These are phyloP conservation scores for Argentina silus DNA, from an alignment of 2,797 vertebrate genomes.

Conservation along the genomic window DNA sequence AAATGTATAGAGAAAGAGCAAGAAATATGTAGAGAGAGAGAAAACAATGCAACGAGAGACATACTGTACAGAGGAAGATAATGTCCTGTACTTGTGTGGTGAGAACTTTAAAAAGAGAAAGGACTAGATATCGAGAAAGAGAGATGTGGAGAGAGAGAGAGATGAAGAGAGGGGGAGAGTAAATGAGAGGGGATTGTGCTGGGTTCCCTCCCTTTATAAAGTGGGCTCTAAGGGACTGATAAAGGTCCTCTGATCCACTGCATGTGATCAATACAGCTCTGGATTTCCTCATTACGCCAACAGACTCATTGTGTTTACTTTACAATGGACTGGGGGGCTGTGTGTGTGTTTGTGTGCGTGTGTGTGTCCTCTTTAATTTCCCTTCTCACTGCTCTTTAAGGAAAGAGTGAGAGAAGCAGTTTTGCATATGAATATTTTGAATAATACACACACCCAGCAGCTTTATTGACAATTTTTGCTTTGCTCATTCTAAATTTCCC, in stretches of 20 bases:
- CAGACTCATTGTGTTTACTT: slow-evolving; percentile 66
- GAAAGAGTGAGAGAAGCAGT: no score
- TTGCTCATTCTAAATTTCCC: no score
- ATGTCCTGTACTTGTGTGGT: no score
- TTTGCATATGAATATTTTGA: no score
- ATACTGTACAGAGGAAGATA: neutral
- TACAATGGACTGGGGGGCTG: slow-evolving; percentile 42
- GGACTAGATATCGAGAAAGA: neutral
- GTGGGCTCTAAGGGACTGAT: slow-evolving; percentile 71
- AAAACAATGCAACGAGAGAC: neutral
- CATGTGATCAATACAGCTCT: slow-evolving; percentile 71
- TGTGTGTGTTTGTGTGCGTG: slow-evolving; percentile 28
- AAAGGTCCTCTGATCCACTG: slow-evolving; percentile 71
- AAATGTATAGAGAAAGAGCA: neutral
- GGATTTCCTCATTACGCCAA: slow-evolving; percentile 68
- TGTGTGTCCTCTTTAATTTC: neutral
- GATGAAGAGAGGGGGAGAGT: slow-evolving; percentile 59
- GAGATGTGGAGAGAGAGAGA: neutral
- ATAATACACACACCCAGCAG: no score
- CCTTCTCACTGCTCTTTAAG: slow-evolving; percentile 24
- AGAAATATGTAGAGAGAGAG: neutral
- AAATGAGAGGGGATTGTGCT: slow-evolving; percentile 40
- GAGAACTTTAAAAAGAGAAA: no score
- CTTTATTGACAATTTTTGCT: no score
- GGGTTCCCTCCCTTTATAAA: no score